Evolutionary conservation across 2,888 invertebrate genomes (phyloP).

Genomic region (Pilophorus perplexus): DNA sequence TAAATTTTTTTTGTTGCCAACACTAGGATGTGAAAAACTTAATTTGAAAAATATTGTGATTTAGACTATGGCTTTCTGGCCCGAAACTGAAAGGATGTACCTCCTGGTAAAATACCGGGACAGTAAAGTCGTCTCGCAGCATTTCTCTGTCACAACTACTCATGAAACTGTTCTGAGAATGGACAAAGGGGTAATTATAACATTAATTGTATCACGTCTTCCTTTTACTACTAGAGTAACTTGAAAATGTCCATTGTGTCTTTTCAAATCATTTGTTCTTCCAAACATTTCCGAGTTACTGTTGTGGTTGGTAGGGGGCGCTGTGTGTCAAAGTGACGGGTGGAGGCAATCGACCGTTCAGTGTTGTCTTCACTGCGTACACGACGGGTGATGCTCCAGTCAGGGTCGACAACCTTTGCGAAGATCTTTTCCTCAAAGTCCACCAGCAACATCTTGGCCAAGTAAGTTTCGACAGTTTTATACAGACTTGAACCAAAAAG

Average conservation of each 20-base stretch:
- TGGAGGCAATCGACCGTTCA: conserved; percentile 69
- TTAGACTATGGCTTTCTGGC: conserved; percentile 72
- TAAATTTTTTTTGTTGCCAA: not conserved
- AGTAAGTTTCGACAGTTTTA: too few species aligned
- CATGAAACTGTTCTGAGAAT: conserved; percentile 75
- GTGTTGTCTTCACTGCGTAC: conserved; percentile 73
- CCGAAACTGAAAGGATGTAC: conserved; percentile 73
- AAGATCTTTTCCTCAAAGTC: conserved; percentile 74
- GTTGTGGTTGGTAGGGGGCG: conserved; percentile 62
- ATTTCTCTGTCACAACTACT: conserved; percentile 67
- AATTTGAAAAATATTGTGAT: too few species aligned
- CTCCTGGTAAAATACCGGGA: conserved; percentile 78
- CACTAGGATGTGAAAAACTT: too few species aligned
- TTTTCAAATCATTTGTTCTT: not conserved
- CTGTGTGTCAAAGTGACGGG: conserved; percentile 70
- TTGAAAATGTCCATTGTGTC: too few species aligned
- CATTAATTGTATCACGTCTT: not conserved
- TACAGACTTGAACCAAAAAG: too few species aligned
- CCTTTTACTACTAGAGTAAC: too few species aligned
- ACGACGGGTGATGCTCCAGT: conserved; percentile 75
- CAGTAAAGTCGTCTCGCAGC: conserved; percentile 72
- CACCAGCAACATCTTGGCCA: conserved; percentile 61
- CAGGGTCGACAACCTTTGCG: conserved; percentile 78
- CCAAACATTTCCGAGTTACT: too few species aligned
- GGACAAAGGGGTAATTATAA: conserved; percentile 72